phyloP scores from a whole-genome alignment of 1,140 invertebrate genomes.

The Orchesella cincta region DNA sequence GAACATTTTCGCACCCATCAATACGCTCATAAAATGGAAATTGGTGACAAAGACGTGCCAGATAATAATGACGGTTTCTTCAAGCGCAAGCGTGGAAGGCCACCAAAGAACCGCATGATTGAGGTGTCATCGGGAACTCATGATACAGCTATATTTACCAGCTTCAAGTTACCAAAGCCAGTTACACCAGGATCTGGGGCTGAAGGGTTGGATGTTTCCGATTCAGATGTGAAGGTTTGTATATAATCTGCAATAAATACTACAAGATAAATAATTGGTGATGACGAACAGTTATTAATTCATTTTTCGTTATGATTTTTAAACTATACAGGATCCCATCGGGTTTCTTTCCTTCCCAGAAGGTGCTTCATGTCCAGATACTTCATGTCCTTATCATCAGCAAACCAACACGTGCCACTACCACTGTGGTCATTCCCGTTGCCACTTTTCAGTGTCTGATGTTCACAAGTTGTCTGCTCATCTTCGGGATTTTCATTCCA shows the following conservation, averaged over 20 bases:
- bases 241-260: too few relatives aligned
- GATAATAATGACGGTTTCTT: slow-evolving; percentile 74
- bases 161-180: slow-evolving; percentile 82
- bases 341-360: slow-evolving; percentile 55
- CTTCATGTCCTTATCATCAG: slow-evolving; percentile 63
- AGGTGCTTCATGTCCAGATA: slow-evolving; percentile 65
- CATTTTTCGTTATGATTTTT: not conserved
- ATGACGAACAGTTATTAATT: not conserved
- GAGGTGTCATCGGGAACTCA: slow-evolving; percentile 59
- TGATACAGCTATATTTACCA: slow-evolving; percentile 83
- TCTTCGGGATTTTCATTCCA: slow-evolving; percentile 79
- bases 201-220: not conserved
- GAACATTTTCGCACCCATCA: slow-evolving; percentile 70
- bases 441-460: slow-evolving; percentile 70
- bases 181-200: not conserved
- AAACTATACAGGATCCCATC: slow-evolving; percentile 50
- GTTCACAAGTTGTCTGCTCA: slow-evolving; percentile 70
- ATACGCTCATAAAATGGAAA: slow-evolving; percentile 56
- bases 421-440: slow-evolving; percentile 75
- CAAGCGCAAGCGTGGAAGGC: slow-evolving; percentile 82
- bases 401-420: slow-evolving; percentile 63
- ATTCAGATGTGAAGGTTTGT: slow-evolving; percentile 10
- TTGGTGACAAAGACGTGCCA: slow-evolving; percentile 38
- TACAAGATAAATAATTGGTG: not conserved
- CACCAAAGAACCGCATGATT: slow-evolving; percentile 87